phyloP scores from a whole-genome alignment of 1,140 invertebrate genomes.

The Oscheius sp. region DNA sequence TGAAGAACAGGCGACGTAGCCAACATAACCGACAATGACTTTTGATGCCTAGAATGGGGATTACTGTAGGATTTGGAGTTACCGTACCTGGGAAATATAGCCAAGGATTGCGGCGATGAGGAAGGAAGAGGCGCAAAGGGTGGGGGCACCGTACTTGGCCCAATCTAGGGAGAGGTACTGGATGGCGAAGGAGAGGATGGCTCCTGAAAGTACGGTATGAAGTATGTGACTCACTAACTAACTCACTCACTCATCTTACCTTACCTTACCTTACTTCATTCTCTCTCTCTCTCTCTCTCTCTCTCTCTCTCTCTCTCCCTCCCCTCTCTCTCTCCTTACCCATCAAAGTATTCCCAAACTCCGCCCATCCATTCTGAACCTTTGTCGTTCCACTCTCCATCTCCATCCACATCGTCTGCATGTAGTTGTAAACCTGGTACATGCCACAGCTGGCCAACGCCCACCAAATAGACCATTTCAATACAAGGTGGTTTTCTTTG shows the following conservation, averaged over 20 bases:
- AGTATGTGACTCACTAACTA: background rate
- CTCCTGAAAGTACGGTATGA: slow-evolving; percentile 6
- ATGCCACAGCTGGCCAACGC: slow-evolving; percentile 32
- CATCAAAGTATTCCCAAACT: slow-evolving; percentile 27
- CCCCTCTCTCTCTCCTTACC: too few species aligned
- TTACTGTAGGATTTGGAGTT: background rate
- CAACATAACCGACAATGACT: slow-evolving; percentile 18
- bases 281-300: too few species aligned
- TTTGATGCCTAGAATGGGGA: background rate
- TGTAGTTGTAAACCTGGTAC: slow-evolving; percentile 33
- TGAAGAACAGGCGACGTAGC: slow-evolving; percentile 17
- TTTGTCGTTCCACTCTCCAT: slow-evolving; percentile 28
- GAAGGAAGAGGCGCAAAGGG: slow-evolving; percentile 18
- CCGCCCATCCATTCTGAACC: slow-evolving; percentile 35
- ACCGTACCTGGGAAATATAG: background rate
- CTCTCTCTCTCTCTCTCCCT: too few species aligned
- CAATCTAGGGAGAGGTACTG: slow-evolving; percentile 32
- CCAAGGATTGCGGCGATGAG: slow-evolving; percentile 11
- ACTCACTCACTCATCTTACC: background rate
- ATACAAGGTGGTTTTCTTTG: slow-evolving; percentile 1
- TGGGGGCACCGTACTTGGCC: slow-evolving; percentile 18
- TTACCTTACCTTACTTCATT: too few species aligned
- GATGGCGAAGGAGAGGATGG: slow-evolving; percentile 27
- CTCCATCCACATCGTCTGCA: slow-evolving; percentile 24
- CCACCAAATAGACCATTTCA: slow-evolving; percentile 40